Conservation (phyloP, 2,888 invertebrate species). For the Leptinotarsa juncta region DNA sequence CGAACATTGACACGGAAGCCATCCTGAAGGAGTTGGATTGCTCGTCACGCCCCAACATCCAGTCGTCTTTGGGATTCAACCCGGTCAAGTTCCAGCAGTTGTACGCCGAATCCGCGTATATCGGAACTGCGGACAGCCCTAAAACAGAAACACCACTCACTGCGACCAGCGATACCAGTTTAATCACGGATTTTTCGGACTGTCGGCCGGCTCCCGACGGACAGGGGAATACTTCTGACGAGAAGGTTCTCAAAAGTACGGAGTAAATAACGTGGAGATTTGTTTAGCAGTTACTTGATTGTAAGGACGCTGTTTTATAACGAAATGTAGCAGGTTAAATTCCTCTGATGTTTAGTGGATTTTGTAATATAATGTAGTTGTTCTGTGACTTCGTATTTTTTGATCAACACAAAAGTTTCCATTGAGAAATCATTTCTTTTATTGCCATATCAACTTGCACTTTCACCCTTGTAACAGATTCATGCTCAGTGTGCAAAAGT, state of each 20-base stretch:
- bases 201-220: constrained; percentile 52
- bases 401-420: no score
- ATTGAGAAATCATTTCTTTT: no score
- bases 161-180: constrained; percentile 48
- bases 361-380: background rate
- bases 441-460: no score
- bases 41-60: constrained; percentile 53
- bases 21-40: constrained; percentile 52
- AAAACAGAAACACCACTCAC: constrained; percentile 13
- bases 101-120: constrained; percentile 34
- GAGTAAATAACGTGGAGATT: background rate
- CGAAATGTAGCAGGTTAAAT: background rate
- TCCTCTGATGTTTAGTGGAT: background rate
- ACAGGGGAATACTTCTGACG: constrained; percentile 43
- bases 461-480: no score
- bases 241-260: constrained; percentile 24
- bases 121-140: constrained; percentile 9
- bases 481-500: no score
- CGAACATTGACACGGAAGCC: constrained; percentile 47
- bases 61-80: constrained; percentile 46
- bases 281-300: no score
- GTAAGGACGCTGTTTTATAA: no score
- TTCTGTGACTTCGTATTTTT: no score
- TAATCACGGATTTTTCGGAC: constrained; percentile 48
- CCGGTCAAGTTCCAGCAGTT: constrained; percentile 45